These are phyloP conservation scores for Danionella dracula DNA, from an alignment of 2,797 vertebrate genomes.

Conservation along the genomic window DNA sequence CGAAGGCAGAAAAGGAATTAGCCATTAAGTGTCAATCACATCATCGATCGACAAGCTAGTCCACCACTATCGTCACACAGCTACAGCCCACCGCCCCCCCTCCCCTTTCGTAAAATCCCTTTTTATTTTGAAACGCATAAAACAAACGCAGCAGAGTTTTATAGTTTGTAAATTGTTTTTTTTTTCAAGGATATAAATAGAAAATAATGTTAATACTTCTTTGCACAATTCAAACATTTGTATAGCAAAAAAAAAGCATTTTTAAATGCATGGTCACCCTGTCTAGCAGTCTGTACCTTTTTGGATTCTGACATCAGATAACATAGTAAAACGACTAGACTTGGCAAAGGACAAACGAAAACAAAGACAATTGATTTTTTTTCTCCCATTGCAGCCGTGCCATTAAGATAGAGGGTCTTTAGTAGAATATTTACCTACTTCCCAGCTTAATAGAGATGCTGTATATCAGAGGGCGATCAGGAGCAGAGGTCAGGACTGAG, in stretches of 20 bases:
- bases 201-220: too few relatives aligned
- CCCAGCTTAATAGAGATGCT: slow-evolving; percentile 72
- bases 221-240: too few relatives aligned
- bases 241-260: too few relatives aligned
- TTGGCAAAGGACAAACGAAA: slow-evolving; percentile 60
- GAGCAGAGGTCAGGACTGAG: slow-evolving; percentile 72
- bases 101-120: too few relatives aligned
- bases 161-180: too few relatives aligned
- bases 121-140: too few relatives aligned
- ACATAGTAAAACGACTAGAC: slow-evolving; percentile 60
- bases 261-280: too few relatives aligned
- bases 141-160: too few relatives aligned
- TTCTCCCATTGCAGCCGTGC: slow-evolving; percentile 55
- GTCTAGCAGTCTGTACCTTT: slow-evolving; percentile 21
- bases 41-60: slow-evolving; percentile 77
- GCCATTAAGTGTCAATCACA: slow-evolving; percentile 83
- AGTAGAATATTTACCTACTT: slow-evolving; percentile 78
- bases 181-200: too few relatives aligned
- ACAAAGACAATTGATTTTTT: slow-evolving; percentile 61
- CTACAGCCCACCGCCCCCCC: slow-evolving; percentile 36
- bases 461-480: slow-evolving; percentile 70
- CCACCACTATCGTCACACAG: slow-evolving; percentile 55
- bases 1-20: slow-evolving; percentile 80
- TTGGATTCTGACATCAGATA: slow-evolving; percentile 59
- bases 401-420: slow-evolving; percentile 67